phyloP scores from a whole-genome alignment of 2,113 vertebrate genomes.

The Thermophis baileyi region DNA sequence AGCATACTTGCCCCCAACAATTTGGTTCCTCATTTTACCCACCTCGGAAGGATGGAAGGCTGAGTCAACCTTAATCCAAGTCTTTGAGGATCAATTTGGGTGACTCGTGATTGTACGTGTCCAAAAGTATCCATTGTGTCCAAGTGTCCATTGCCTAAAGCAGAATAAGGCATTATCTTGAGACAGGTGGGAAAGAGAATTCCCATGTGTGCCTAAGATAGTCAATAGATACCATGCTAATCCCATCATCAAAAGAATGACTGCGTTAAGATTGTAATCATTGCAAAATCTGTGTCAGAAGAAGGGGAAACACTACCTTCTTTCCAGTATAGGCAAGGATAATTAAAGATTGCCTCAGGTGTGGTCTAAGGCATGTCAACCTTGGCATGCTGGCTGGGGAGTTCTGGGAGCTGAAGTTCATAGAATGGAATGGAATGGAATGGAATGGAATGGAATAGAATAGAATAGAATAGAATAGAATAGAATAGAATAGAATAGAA shows the following conservation, averaged over 20 bases:
- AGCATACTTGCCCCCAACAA: no score
- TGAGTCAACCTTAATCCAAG: neutral
- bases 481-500: no score
- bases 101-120: neutral
- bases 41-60: no score
- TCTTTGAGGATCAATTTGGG: neutral
- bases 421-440: no score
- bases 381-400: neutral
- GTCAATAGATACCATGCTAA: neutral
- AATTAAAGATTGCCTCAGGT: neutral
- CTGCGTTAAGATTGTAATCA: neutral
- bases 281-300: neutral
- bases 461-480: no score
- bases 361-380: neutral
- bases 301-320: neutral
- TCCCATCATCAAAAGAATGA: neutral
- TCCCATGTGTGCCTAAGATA: neutral
- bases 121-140: neutral
- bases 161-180: neutral
- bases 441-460: no score
- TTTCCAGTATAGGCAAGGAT: neutral
- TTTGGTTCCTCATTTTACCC: no score
- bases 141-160: neutral
- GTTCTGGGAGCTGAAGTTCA: neutral
- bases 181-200: neutral